These are phyloP conservation scores for Gouania willdenowi DNA, from an alignment of 2,797 vertebrate species.

Conservation along the genomic window DNA sequence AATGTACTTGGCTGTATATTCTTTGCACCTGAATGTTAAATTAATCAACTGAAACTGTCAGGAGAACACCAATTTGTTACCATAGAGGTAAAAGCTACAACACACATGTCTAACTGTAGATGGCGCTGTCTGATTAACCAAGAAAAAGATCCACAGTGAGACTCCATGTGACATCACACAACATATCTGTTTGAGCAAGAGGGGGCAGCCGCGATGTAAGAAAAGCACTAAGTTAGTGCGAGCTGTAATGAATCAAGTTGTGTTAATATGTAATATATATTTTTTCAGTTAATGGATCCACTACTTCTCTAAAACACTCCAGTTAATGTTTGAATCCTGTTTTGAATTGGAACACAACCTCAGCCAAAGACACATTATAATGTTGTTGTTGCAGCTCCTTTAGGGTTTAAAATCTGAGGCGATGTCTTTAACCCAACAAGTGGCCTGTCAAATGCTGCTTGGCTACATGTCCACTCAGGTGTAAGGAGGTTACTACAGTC, in stretches of 20 bases:
- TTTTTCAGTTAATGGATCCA: no score
- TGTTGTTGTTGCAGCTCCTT: neutral
- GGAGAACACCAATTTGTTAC: no score
- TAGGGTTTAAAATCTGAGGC: neutral
- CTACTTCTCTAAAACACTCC: no score
- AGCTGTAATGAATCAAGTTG: no score
- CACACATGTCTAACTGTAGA: conserved; percentile 23
- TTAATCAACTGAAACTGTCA: no score
- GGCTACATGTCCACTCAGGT: conserved; percentile 23
- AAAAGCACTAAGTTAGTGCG: no score
- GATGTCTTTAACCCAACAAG: conserved; percentile 19
- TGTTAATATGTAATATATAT: no score
- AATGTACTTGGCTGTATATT: no score
- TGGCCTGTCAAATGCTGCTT: conserved; percentile 17
- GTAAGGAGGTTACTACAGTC: conserved; percentile 19
- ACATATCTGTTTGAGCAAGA: conserved; percentile 10
- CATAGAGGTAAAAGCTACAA: conserved; percentile 6
- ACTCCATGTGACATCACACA: neutral
- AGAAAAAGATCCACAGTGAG: neutral
- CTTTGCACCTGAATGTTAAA: no score
- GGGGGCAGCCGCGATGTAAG: conserved; percentile 25
- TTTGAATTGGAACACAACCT: no score
- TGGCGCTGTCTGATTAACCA: conserved; percentile 38
- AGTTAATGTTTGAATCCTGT: no score
- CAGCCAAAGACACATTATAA: neutral